Percentiles rank a stretch among this genome's conserved stretches.
Evolutionary conservation across 2,113 vertebrate species (phyloP).

Genomic region (Perca flavescens): DNA sequence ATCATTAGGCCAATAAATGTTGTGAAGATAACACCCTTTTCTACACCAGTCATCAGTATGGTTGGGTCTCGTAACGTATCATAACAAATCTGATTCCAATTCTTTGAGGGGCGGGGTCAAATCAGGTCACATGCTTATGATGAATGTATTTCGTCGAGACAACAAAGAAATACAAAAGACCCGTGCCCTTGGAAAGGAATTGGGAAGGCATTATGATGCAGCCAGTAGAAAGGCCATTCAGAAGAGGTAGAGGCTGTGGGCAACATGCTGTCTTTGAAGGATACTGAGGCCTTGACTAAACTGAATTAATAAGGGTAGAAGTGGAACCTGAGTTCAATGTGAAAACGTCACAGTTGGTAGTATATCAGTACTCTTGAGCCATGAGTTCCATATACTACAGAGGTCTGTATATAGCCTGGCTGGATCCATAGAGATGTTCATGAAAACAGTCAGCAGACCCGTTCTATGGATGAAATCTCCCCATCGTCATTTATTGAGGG

Average conservation of each 20-base stretch:
- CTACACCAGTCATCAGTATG: no score
- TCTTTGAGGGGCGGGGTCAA: no score
- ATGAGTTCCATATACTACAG: constrained; percentile 3
- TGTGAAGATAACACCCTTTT: no score
- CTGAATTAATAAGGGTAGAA: background rate
- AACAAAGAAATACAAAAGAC: background rate
- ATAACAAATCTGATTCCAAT: no score
- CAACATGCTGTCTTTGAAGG: background rate
- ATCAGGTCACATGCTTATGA: no score
- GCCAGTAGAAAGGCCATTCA: background rate
- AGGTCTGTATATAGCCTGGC: constrained; percentile 2
- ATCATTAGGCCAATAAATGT: no score
- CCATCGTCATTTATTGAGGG: constrained; percentile 9
- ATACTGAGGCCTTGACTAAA: background rate
- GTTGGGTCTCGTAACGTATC: no score
- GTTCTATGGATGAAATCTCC: background rate
- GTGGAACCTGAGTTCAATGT: background rate
- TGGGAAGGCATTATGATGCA: background rate
- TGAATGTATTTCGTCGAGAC: background rate
- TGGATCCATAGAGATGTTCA: constrained; percentile 10
- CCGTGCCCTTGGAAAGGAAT: background rate
- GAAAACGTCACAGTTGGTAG: background rate
- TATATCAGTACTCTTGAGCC: background rate
- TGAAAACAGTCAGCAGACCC: background rate
- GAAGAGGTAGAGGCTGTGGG: background rate